Conservation (phyloP, 1,140 invertebrate species). For the Parapsyche elsis region DNA sequence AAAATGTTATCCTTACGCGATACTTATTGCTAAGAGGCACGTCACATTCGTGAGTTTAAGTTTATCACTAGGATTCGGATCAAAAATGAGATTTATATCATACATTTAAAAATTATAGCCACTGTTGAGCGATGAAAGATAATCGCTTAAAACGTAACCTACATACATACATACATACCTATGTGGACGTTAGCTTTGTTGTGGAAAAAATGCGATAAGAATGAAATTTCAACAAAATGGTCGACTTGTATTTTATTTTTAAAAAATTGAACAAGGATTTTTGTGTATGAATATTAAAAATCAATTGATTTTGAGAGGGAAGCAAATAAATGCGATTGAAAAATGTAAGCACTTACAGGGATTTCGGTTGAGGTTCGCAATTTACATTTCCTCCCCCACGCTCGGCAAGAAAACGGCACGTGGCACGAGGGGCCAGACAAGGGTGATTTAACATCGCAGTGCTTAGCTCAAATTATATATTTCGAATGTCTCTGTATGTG, state of each 20-base stretch:
- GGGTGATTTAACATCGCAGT: constrained; percentile 21
- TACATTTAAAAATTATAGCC: neutral
- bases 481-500: neutral
- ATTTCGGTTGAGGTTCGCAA: constrained; percentile 19
- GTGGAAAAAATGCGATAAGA: no score
- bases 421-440: constrained; percentile 17
- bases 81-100: neutral
- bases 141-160: neutral
- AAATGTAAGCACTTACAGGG: constrained; percentile 34
- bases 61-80: neutral
- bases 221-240: neutral
- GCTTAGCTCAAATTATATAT: constrained; percentile 6
- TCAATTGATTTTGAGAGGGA: neutral
- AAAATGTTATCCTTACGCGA: constrained; percentile 9
- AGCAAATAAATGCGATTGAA: constrained; percentile 11
- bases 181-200: no score
- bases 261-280: neutral
- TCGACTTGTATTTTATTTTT: neutral
- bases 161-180: no score
- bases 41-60: constrained; percentile 19
- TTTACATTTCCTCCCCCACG: constrained; percentile 19
- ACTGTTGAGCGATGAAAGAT: neutral
- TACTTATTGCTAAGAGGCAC: constrained; percentile 51
- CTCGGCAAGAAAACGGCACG: constrained; percentile 20
- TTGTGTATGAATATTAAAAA: neutral